These are phyloP conservation scores for Blera fallax DNA, from an alignment of 2,888 invertebrate species.

Conservation along the genomic window DNA sequence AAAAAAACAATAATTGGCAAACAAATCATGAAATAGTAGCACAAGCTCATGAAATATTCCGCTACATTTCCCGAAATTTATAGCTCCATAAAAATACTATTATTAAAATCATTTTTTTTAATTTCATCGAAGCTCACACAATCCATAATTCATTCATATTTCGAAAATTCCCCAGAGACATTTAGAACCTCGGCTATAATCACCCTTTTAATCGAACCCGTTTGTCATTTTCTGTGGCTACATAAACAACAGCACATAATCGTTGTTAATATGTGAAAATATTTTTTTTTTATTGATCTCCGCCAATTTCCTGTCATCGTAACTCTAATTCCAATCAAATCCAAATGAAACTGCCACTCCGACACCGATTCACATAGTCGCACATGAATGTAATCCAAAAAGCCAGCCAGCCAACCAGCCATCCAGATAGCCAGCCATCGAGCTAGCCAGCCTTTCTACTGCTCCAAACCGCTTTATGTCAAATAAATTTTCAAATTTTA, in stretches of 20 bases:
- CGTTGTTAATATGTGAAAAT: neutral
- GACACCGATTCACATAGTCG: neutral
- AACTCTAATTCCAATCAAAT: slow-evolving; percentile 37
- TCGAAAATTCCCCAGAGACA: neutral
- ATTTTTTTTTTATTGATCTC: slow-evolving; percentile 1
- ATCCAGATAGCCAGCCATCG: too few species aligned
- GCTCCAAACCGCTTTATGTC: slow-evolving; percentile 18
- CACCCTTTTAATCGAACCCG: neutral
- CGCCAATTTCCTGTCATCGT: slow-evolving; percentile 47
- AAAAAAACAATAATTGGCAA: too few species aligned
- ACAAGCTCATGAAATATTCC: neutral
- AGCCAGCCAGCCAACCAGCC: neutral
- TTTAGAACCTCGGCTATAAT: neutral
- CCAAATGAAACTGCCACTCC: slow-evolving; percentile 12
- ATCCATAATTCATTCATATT: slow-evolving; percentile 28
- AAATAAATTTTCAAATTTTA: slow-evolving; percentile 79
- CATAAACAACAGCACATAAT: slow-evolving; percentile 4
- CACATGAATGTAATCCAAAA: neutral
- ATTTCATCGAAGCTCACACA: neutral
- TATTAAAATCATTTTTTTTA: neutral
- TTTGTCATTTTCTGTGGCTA: slow-evolving; percentile 7
- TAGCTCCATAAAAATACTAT: neutral
- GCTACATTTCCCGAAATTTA: neutral
- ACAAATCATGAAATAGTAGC: too few species aligned
- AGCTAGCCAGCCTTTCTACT: neutral